Evolutionary conservation across 2,113 vertebrate species (phyloP).

Genomic region (Nycticryphes semicollaris): DNA sequence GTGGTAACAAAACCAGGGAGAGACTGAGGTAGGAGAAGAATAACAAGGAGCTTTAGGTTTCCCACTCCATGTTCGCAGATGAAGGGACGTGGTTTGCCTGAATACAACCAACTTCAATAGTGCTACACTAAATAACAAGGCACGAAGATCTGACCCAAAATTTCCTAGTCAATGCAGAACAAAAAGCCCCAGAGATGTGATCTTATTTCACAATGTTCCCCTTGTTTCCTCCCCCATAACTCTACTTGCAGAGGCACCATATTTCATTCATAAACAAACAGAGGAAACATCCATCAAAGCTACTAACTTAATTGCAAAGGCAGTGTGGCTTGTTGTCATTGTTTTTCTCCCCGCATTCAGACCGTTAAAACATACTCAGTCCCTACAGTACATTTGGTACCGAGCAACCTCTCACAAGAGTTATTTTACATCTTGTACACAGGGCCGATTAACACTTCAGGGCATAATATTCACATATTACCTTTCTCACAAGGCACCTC

Average conservation of each 20-base stretch:
- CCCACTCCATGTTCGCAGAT: not conserved
- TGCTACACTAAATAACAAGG: not conserved
- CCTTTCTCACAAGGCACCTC: slow-evolving; percentile 1
- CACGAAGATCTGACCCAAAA: not conserved
- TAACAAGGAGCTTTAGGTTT: not conserved
- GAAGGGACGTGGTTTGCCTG: not conserved
- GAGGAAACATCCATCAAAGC: not conserved
- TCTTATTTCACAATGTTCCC: not conserved
- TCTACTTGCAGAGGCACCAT: not conserved
- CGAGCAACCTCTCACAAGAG: not conserved
- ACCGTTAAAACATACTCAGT: not conserved
- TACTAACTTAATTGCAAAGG: not conserved
- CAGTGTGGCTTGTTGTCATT: not conserved
- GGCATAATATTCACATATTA: not conserved
- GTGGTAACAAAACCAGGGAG: not conserved
- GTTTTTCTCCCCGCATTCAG: not conserved
- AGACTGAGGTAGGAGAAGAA: not conserved
- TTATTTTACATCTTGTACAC: not conserved
- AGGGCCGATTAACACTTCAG: not conserved
- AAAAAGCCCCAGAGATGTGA: not conserved
- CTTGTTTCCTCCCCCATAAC: not conserved
- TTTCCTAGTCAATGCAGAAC: not conserved
- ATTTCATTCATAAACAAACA: not conserved
- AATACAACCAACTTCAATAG: not conserved
- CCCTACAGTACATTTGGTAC: not conserved